phyloP scores from a whole-genome alignment of 2,888 invertebrate species.

The Ganaspis brasiliensis region DNA sequence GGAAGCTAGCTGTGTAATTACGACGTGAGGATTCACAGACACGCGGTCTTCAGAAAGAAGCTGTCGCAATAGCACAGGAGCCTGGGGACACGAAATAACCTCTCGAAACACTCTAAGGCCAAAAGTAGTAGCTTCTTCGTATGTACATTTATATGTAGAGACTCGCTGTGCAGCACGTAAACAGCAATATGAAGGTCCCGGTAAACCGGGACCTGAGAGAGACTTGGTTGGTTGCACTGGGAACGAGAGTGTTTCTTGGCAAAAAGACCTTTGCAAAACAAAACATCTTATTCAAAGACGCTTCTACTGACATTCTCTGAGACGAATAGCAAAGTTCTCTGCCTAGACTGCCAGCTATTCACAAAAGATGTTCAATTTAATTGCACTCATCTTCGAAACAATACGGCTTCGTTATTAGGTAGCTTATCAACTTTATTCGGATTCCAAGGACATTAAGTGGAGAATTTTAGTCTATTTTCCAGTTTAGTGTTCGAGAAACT shows the following conservation, averaged over 20 bases:
- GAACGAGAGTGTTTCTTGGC: constrained; percentile 19
- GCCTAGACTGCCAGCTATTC: constrained; percentile 1
- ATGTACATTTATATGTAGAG: constrained; percentile 64
- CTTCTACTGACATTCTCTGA: background rate
- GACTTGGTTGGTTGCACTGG: constrained; percentile 4
- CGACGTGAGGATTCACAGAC: constrained; percentile 65
- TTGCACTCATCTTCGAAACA: constrained; percentile 22
- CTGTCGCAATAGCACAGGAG: constrained; percentile 44
- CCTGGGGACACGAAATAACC: constrained; percentile 66
- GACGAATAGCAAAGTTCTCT: constrained; percentile 20
- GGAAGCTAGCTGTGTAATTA: constrained; percentile 65
- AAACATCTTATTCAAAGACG: constrained; percentile 37
- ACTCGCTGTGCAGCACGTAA: constrained; percentile 31
- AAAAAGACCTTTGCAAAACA: constrained; percentile 16
- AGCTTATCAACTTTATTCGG: background rate
- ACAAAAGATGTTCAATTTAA: constrained; percentile 13
- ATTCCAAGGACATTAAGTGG: background rate
- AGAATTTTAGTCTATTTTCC: too few species aligned
- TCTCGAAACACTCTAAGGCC: constrained; percentile 53
- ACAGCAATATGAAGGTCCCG: constrained; percentile 34
- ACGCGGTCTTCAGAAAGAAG: constrained; percentile 42
- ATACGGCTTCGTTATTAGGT: background rate
- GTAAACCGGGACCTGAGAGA: constrained; percentile 35
- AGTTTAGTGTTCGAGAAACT: too few species aligned
- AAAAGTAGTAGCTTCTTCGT: constrained; percentile 53